Evolutionary conservation across 1,140 invertebrate species (phyloP), one percentile per base, ranked within the genome.

Genomic region (Bombus vancouverensis): DNA sequence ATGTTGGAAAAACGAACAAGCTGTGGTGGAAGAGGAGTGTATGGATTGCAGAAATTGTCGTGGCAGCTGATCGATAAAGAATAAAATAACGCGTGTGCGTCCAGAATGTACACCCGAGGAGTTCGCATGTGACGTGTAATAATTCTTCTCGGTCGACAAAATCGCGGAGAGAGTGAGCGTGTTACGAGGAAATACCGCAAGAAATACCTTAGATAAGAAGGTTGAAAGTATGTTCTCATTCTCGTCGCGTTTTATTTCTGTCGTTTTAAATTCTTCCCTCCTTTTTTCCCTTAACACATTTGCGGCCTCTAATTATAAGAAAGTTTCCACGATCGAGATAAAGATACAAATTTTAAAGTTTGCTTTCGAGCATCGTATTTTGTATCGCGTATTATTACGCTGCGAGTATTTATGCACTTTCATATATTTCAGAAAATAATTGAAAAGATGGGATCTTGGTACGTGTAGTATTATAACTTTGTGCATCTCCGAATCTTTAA

Each of bases 51-150:
- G 47, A 53, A 53, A 53, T 72, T 83, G 62, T 37, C 80, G 73
- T 71, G 80, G 25, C 32, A 9, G n/a, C 6, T 8, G 57, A 18
- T 53, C 85, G 81, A 87, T 87, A 78, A 83, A 44, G 76, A 62
- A 79, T 79, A 62, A 72, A 62, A 53, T 72, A 73, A 83, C 68
- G 80, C 80, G 72, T 75, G 59, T 83, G 80, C 72, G 62, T 82
- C 9, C n/a, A 71, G 59, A 68, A 82, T 28, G 70, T 57, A 85
- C 79, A 71, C 37, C 15, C 28, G 57, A 44, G 32, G 42, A 77
- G 28, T 62, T 85, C 44, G 71, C 85, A 83, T 34, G 73, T 68
- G 53, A 83, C 81, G 73, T 25, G 28, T 34, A 22, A 72, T 82
- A 77, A 83, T 62, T 87, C 44, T 65, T 62, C 47, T 39, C 22